phyloP scores from a whole-genome alignment of 2,797 vertebrate genomes.

The Ctenopoma kingsleyae region DNA sequence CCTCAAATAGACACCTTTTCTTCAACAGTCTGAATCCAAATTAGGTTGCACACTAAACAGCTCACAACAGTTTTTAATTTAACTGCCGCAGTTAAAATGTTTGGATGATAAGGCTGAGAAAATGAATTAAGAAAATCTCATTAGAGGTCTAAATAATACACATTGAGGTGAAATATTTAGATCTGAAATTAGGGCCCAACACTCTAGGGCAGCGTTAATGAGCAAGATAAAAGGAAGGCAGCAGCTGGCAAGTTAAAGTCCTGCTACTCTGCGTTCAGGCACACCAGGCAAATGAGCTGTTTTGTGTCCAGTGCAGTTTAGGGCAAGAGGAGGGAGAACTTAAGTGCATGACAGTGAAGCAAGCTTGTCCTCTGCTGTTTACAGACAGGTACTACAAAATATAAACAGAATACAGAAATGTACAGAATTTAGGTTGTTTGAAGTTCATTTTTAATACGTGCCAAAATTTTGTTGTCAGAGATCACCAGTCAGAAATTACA shows the following conservation, averaged over 20 bases:
- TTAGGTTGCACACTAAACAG: conserved; percentile 1
- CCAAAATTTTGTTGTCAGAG: background rate
- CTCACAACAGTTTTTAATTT: conserved; percentile 27
- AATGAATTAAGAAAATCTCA: conserved; percentile 52
- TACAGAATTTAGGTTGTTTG: background rate
- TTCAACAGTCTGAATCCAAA: conserved; percentile 34
- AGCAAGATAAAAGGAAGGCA: conserved; percentile 65
- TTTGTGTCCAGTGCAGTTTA: conserved; percentile 58
- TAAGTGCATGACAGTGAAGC: conserved; percentile 44
- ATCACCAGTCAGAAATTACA: background rate
- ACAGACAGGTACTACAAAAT: conserved; percentile 67
- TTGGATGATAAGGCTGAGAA: conserved; percentile 40
- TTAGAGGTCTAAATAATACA: conserved; percentile 58
- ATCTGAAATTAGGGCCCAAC: conserved; percentile 53
- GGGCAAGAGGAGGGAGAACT: conserved; percentile 12
- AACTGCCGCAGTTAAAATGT: conserved; percentile 40
- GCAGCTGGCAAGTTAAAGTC: conserved; percentile 60
- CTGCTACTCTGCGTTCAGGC: conserved; percentile 42
- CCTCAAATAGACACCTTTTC: conserved; percentile 44
- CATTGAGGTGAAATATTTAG: conserved; percentile 66
- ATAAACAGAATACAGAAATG: conserved; percentile 29
- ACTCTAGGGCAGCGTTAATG: conserved; percentile 67
- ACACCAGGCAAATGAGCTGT: conserved; percentile 47
- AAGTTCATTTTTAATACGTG: background rate
- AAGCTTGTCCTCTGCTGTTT: conserved; percentile 84